phyloP scores from a whole-genome alignment of 2,888 invertebrate genomes.

The Heteromyza rotundicornis region DNA sequence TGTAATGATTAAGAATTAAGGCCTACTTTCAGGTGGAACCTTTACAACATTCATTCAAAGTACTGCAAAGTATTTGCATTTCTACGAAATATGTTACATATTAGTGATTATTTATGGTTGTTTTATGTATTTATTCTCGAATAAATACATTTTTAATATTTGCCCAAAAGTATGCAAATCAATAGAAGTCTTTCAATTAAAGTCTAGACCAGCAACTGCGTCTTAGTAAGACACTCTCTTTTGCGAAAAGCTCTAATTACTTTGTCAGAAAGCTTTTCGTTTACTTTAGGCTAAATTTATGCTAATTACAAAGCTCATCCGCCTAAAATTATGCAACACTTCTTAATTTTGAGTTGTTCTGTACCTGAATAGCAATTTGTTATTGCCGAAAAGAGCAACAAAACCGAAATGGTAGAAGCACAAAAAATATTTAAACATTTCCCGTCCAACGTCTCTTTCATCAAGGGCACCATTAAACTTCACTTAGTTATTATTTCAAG shows the following conservation, averaged over 20 bases:
- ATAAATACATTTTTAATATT: neutral
- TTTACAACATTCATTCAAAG: too few species aligned
- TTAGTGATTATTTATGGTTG: too few species aligned
- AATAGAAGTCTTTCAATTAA: neutral
- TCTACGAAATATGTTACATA: too few species aligned
- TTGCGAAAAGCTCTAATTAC: neutral
- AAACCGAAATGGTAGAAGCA: too few species aligned
- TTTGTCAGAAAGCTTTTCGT: too few species aligned
- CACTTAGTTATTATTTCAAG: neutral
- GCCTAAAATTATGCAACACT: constrained; percentile 34
- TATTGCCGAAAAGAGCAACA: too few species aligned
- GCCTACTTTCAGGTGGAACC: too few species aligned
- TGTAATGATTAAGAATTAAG: too few species aligned
- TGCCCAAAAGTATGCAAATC: neutral
- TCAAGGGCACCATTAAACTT: neutral
- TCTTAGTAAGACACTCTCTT: neutral
- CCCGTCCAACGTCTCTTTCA: constrained; percentile 1
- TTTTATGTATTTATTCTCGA: too few species aligned
- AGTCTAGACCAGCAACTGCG: neutral
- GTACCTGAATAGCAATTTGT: too few species aligned
- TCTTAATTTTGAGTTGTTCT: too few species aligned
- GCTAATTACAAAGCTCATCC: constrained; percentile 37
- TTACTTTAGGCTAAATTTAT: neutral
- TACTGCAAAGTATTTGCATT: too few species aligned
- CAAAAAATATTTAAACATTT: constrained; percentile 32